Base-by-base conservation (phyloP, 2,888 invertebrate genomes). In the Erpobdella octoculata region DNA sequence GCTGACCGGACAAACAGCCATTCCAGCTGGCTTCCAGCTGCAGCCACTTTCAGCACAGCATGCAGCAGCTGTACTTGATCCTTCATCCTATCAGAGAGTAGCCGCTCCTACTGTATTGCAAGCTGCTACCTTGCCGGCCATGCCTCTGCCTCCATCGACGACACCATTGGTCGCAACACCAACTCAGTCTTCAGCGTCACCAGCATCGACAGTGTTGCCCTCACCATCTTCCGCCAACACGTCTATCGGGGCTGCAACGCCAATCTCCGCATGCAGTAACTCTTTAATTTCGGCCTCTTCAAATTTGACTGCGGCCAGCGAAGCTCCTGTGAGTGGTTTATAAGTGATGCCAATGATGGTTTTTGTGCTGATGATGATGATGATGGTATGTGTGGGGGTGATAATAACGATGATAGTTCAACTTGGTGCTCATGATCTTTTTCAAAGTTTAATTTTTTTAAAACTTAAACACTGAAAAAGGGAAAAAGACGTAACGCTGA, bases 21-120 rank as follows among this genome's bases (percentile, higher is more conserved):
- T 62, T 8, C 62, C 62, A 9, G 35, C 62, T 8, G 62, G 62
- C n/a, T 62, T 62, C 33, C 62, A 62, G 33, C 21, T 62, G n/a
- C 62, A 62, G 31, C 62, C 35, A 31, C 21, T n/a, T n/a, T n/a
- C n/a, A 15, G 12, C 46, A 12, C 46, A 41, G n/a, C 46, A 41
- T n/a, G 62, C 62, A 21, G 18, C 62, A 3, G 62, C 62, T 9
- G 62, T 62, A 5, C 31, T 62, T 12, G 62, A 62, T 21, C 62
- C 62, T 31, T 31, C 33, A 4, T 28, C 33, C 62, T 62, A 33
- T 35, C 62, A 62, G 35, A 31, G 62, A 28, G 62, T 62, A 3
- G 62, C 62, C 15, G 9, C 62, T n/a, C 62, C 62, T 5, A 35
- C 62, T n/a, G 31, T 62, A n/a, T 31, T 62, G 31, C 62, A 62